Evolutionary conservation across 2,113 vertebrate genomes (phyloP), one percentile per base, ranked within the genome.

Genomic region (Cromileptes altivelis): DNA sequence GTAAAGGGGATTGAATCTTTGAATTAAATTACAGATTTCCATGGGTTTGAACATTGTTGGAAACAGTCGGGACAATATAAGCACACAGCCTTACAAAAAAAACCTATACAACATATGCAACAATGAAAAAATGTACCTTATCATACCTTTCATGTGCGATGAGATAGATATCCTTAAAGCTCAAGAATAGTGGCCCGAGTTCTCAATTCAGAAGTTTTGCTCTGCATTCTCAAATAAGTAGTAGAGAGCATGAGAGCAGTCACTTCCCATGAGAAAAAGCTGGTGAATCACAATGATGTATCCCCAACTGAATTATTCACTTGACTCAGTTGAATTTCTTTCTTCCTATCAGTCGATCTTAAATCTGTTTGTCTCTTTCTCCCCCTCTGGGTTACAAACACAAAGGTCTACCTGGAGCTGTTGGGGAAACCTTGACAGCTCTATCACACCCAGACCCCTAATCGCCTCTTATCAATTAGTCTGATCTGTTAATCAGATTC

Each of bases 401-500:
- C 47, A 63, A 63, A 64, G 18, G 0, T 60, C 15, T 14, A 53
- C 23, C 8, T 61, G 25, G 14, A n/a, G 55, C 47, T 58, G 56
- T 25, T 53, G 9, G 33, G 4, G 14, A 49, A 72, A 18, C 65
- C 18, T 37, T 78, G 62, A 74, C 49, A 25, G 67, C 50, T n/a
- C 33, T 18, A 10, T 63, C 42, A 49, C 76, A 65, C 52, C 37
- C 30, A 53, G 37, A 74, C 25, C 23, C 11, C 2, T 50, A n/a
- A 68, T 71, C 33, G 62, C 17, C 53, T 58, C 8, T 49, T 19
- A 58, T 76, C 58, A 80, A 27, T 77, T 45, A 45, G 19, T 27
- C 68, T 68, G 67, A 78, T 50, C 87, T 42, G 33, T 56, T 60
- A 4, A 42, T 68, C 62, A 52, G 19, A 69, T 49, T 18, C 30